phyloP scores from a whole-genome alignment of 2,113 vertebrate genomes.

The Eleginops maclovinus region DNA sequence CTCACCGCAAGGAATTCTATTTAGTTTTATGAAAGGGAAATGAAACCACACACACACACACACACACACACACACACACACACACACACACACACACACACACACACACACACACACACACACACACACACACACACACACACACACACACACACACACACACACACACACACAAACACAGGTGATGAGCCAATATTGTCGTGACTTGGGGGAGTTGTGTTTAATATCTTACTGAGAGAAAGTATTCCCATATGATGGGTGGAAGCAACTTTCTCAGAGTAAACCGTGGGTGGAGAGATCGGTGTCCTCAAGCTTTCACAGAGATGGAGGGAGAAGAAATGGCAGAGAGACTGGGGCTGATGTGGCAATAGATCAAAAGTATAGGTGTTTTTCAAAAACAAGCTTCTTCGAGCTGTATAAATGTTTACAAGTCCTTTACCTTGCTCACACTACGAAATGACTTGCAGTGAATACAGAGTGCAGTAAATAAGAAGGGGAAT shows the following conservation, averaged over 20 bases:
- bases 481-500: constrained; percentile 7
- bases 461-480: not conserved
- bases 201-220: constrained; percentile 59
- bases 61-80: no score
- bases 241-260: constrained; percentile 50
- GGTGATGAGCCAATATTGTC: constrained; percentile 55
- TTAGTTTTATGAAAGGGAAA: constrained; percentile 59
- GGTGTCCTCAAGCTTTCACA: constrained; percentile 39
- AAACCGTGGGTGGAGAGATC: constrained; percentile 56
- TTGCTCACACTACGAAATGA: not conserved
- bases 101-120: no score
- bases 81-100: no score
- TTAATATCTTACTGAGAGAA: constrained; percentile 59
- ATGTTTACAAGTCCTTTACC: not conserved
- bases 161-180: constrained; percentile 20
- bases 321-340: constrained; percentile 22
- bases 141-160: no score
- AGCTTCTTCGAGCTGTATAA: not conserved
- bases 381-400: constrained; percentile 6
- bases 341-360: not conserved
- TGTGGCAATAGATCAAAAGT: not conserved
- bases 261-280: constrained; percentile 55
- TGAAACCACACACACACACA: constrained; percentile 40
- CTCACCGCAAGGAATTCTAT: constrained; percentile 28
- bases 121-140: no score